These are phyloP conservation scores for Xenentodon cancila DNA, from an alignment of 2,797 vertebrate genomes.

Conservation along the genomic window DNA sequence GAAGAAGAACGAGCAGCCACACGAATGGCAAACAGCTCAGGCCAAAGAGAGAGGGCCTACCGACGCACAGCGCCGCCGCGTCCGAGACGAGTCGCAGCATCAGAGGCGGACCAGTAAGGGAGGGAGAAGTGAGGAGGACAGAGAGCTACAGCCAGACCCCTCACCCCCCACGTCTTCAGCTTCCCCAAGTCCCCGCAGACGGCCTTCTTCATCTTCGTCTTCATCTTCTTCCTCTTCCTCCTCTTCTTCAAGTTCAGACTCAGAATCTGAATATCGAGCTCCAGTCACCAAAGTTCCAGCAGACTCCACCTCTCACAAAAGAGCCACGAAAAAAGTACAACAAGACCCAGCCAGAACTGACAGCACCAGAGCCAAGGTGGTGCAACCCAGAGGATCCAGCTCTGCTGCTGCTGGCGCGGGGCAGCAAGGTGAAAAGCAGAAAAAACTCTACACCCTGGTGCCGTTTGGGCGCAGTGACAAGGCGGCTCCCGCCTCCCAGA, in stretches of 20 bases:
- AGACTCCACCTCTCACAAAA: conserved; percentile 81
- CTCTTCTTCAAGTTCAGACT: conserved; percentile 68
- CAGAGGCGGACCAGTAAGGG: conserved; percentile 61
- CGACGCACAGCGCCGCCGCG: conserved; percentile 66
- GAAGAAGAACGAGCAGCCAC: conserved; percentile 66
- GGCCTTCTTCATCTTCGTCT: conserved; percentile 63
- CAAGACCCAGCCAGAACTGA: conserved; percentile 63
- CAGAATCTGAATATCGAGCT: conserved; percentile 70
- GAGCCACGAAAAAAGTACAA: conserved; percentile 68
- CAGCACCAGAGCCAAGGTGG: conserved; percentile 41
- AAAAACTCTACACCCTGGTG: conserved; percentile 94
- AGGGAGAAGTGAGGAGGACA: conserved; percentile 54
- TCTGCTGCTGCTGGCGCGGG: conserved; percentile 79
- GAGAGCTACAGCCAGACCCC: conserved; percentile 60
- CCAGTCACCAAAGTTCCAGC: conserved; percentile 81
- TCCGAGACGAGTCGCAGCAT: conserved; percentile 50
- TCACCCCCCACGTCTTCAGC: conserved; percentile 69
- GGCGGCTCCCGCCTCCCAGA: conserved; percentile 76
- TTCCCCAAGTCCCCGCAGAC: conserved; percentile 58
- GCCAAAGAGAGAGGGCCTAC: conserved; percentile 70
- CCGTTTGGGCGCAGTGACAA: conserved; percentile 93
- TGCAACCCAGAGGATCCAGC: conserved; percentile 58
- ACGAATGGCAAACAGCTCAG: conserved; percentile 69
- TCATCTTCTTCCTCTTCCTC: conserved; percentile 72
- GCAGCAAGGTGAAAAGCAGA: conserved; percentile 84